A percentile compares a stretch with the other conserved stretches of the same genome.
These are phyloP conservation scores for Magallana gigas DNA, from an alignment of 1,140 invertebrate genomes.

Conservation along the genomic window DNA sequence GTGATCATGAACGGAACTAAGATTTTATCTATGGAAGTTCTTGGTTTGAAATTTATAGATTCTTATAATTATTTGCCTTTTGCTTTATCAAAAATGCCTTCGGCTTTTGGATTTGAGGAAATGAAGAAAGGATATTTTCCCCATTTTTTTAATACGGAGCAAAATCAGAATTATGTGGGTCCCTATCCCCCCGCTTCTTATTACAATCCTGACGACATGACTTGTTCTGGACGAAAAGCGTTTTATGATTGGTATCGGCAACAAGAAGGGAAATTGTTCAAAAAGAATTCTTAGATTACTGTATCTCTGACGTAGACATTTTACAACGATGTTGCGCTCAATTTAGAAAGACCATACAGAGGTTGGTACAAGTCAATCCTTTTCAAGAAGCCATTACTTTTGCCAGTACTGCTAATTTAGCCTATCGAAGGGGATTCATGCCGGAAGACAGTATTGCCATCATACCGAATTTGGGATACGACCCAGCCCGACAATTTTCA, in stretches of 20 bases:
- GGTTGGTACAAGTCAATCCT: too few relatives aligned
- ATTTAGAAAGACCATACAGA: too few relatives aligned
- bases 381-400: not conserved
- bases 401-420: not conserved
- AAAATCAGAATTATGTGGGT: slow-evolving; percentile 51
- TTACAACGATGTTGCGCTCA: too few relatives aligned
- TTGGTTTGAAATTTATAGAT: slow-evolving; percentile 28
- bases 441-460: not conserved
- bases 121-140: slow-evolving; percentile 55
- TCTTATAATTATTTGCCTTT: slow-evolving; percentile 40
- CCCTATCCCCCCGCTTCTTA: slow-evolving; percentile 6
- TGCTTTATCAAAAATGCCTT: slow-evolving; percentile 38
- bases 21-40: not conserved
- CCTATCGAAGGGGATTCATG: not conserved
- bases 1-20: slow-evolving; percentile 26
- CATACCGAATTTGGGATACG: not conserved
- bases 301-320: not conserved
- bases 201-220: slow-evolving; percentile 47
- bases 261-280: not conserved
- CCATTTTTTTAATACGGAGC: slow-evolving; percentile 50
- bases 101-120: slow-evolving; percentile 42
- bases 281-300: not conserved
- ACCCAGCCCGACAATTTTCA: not conserved
- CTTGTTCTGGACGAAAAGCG: not conserved
- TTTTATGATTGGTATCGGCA: not conserved